phyloP scores from a whole-genome alignment of 2,113 vertebrate genomes.

The Peromyscus leucopus region DNA sequence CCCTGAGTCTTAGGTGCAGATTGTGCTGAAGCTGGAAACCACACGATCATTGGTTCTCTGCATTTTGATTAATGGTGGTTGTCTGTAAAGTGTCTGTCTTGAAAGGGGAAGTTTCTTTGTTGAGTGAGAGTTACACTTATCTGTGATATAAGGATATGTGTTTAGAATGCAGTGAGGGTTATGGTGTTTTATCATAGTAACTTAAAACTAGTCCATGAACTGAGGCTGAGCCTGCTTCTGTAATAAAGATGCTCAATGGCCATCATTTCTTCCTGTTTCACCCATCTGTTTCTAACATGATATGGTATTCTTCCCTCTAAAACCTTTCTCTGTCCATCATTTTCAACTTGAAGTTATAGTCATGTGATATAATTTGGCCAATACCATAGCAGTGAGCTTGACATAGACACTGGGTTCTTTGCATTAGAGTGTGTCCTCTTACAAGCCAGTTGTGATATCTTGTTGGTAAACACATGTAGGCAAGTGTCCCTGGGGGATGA shows the following conservation, averaged over 20 bases:
- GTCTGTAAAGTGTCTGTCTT: background rate
- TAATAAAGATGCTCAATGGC: too few species aligned
- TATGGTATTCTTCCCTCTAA: background rate
- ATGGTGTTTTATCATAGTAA: background rate
- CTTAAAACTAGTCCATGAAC: background rate
- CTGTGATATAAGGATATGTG: background rate
- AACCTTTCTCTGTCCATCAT: background rate
- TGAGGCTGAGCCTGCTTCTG: background rate
- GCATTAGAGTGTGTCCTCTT: background rate
- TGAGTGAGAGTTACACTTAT: background rate
- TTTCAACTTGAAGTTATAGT: background rate
- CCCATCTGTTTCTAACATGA: background rate
- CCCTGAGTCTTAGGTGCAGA: background rate
- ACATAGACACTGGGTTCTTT: fast-evolving
- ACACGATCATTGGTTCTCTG: background rate
- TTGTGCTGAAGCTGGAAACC: background rate
- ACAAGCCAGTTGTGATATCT: background rate
- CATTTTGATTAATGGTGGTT: background rate
- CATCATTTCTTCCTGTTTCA: background rate
- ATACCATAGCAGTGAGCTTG: background rate
- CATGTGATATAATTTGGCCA: background rate
- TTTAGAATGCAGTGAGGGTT: background rate
- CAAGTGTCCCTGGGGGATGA: too few species aligned
- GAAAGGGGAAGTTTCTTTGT: background rate
- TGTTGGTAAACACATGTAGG: background rate